Evolutionary conservation across 2,888 invertebrate genomes (phyloP).

Genomic region (Mechanitis messenoides): DNA sequence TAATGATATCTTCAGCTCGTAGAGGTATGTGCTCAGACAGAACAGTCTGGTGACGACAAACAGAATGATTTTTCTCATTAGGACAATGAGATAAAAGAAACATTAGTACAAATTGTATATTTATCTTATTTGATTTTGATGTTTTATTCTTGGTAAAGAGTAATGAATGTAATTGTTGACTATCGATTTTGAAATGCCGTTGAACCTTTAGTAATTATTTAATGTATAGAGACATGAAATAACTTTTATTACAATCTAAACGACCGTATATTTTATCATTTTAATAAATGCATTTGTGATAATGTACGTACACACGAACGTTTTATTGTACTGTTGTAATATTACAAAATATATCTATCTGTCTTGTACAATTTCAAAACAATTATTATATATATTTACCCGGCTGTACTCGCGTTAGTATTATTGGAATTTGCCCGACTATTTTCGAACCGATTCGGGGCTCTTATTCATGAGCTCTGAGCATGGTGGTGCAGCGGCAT

Average conservation of each 20-base stretch:
- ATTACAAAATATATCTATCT: neutral
- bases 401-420: no score
- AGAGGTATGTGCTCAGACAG: slow-evolving; percentile 16
- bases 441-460: no score
- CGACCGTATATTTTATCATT: neutral
- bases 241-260: neutral
- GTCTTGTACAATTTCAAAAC: neutral
- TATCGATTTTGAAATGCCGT: slow-evolving; percentile 1
- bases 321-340: neutral
- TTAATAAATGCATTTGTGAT: neutral
- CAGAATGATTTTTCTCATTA: slow-evolving; percentile 28
- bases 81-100: neutral
- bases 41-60: slow-evolving; percentile 13
- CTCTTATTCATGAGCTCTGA: no score
- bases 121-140: neutral
- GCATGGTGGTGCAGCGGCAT: no score
- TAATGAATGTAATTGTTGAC: neutral
- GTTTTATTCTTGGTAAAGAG: neutral
- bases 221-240: neutral
- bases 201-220: slow-evolving; percentile 1
- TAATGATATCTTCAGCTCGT: slow-evolving; percentile 17
- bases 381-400: no score
- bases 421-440: no score
- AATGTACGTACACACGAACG: neutral
- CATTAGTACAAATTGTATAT: neutral